A percentile compares a stretch with the other conserved stretches of the same genome.
Conservation (phyloP, 2,797 vertebrate species). For the Danio albolineatus region DNA sequence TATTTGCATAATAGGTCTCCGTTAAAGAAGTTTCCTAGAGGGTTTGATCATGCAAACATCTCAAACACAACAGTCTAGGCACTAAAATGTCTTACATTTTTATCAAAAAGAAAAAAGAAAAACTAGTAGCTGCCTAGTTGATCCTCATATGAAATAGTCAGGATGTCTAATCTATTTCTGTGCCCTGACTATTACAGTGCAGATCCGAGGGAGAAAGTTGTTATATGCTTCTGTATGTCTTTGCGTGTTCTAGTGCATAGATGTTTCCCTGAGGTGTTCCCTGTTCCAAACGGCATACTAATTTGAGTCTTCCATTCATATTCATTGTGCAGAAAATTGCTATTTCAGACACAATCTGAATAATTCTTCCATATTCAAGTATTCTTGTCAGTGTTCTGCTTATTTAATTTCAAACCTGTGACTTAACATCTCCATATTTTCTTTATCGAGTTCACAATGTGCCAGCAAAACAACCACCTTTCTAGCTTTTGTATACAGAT, state of each 20-base stretch:
- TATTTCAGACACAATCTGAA: slow-evolving; percentile 21
- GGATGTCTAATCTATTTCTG: neutral
- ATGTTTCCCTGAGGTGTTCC: slow-evolving; percentile 15
- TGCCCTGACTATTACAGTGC: neutral
- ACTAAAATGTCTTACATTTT: neutral
- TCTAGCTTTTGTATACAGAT: slow-evolving; percentile 14
- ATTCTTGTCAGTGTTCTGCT: slow-evolving; percentile 14
- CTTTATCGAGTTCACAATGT: neutral
- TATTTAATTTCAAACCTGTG: slow-evolving; percentile 25
- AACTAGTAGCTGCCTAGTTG: neutral
- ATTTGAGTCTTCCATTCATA: slow-evolving; percentile 42
- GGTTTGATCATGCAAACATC: neutral
- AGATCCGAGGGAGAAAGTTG: neutral
- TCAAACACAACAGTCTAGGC: neutral
- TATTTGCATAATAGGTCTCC: no score
- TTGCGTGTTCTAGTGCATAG: neutral
- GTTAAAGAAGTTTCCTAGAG: neutral
- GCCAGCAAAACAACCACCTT: slow-evolving; percentile 18
- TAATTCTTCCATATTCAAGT: slow-evolving; percentile 31
- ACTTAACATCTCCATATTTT: slow-evolving; percentile 21
- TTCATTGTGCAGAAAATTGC: slow-evolving; percentile 30
- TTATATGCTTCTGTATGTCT: neutral
- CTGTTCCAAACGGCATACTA: neutral
- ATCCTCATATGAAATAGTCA: neutral
- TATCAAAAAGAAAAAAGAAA: neutral